A percentile compares a stretch with the other conserved stretches of the same genome.
phyloP scores from a whole-genome alignment of 2,797 vertebrate genomes.

The Anguilla marmorata region DNA sequence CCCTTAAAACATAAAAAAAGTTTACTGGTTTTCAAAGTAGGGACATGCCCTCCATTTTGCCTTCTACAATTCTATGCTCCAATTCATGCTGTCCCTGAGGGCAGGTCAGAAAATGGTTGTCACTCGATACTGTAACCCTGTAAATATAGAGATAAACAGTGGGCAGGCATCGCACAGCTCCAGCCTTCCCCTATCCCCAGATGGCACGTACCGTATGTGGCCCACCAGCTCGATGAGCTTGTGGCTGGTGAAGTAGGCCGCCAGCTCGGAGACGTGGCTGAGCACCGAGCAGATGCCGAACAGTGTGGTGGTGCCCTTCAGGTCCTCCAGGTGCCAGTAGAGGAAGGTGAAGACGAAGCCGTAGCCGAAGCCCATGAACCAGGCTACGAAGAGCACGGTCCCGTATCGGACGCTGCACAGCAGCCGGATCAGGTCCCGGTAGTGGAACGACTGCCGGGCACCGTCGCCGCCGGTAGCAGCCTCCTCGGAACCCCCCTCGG shows the following conservation, averaged over 20 bases:
- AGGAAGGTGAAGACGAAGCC: constrained; percentile 98
- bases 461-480: constrained; percentile 39
- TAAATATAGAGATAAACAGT: background rate
- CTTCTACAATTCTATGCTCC: background rate
- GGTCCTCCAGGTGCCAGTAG: constrained; percentile 95
- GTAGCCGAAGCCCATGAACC: constrained; percentile 99
- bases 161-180: background rate
- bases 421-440: constrained; percentile 77
- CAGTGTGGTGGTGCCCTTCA: constrained; percentile 90
- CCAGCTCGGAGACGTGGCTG: constrained; percentile 90
- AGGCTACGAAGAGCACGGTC: constrained; percentile 93
- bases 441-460: constrained; percentile 54
- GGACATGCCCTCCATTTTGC: background rate
- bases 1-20: background rate
- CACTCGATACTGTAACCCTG: background rate
- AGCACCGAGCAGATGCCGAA: constrained; percentile 94
- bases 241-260: constrained; percentile 96
- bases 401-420: constrained; percentile 91
- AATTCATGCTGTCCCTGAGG: background rate
- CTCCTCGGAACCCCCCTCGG: constrained; percentile 64
- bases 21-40: background rate
- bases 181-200: background rate
- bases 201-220: constrained; percentile 85
- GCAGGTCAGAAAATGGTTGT: background rate
- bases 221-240: constrained; percentile 95